Evolutionary conservation across 2,888 invertebrate genomes (phyloP).

Genomic region (Drosophila barbarae): DNA sequence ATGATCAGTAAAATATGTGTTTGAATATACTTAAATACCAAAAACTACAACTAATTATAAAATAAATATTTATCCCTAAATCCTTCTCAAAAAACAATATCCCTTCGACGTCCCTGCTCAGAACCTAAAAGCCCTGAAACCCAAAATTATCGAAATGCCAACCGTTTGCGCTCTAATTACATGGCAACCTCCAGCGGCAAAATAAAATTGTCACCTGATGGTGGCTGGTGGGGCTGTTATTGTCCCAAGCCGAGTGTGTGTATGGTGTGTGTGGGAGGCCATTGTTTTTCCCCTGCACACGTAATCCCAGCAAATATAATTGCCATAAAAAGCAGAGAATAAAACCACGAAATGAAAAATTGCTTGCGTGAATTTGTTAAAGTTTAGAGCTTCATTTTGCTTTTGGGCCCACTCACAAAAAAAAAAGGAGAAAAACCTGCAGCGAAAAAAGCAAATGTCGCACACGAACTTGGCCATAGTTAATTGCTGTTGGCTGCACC

Average conservation of each 20-base stretch:
- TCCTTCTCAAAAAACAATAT: background rate
- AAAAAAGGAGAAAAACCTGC: constrained; percentile 1
- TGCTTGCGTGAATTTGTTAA: constrained; percentile 78
- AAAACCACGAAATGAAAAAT: constrained; percentile 23
- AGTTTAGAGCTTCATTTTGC: constrained; percentile 78
- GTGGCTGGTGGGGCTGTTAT: constrained; percentile 8
- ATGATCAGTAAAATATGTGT: background rate
- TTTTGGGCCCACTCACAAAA: constrained; percentile 16
- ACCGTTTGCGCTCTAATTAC: constrained; percentile 65
- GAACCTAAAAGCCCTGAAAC: constrained; percentile 12
- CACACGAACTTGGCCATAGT: constrained; percentile 57
- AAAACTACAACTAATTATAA: background rate
- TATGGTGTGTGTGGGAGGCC: constrained; percentile 13
- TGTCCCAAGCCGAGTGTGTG: constrained; percentile 1
- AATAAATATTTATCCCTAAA: background rate
- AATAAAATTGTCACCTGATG: constrained; percentile 48
- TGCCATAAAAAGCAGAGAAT: constrained; percentile 34
- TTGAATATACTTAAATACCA: too few relatives aligned
- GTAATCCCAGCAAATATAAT: constrained; percentile 33
- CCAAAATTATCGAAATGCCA: constrained; percentile 61
- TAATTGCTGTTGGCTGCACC: constrained; percentile 57
- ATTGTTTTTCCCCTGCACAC: constrained; percentile 28
- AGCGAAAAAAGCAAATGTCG: constrained; percentile 35
- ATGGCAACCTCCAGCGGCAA: constrained; percentile 18
- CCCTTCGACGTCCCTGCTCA: background rate